These are phyloP conservation scores for Dryobotodes eremita DNA, from an alignment of 2,888 invertebrate species.

Conservation along the genomic window DNA sequence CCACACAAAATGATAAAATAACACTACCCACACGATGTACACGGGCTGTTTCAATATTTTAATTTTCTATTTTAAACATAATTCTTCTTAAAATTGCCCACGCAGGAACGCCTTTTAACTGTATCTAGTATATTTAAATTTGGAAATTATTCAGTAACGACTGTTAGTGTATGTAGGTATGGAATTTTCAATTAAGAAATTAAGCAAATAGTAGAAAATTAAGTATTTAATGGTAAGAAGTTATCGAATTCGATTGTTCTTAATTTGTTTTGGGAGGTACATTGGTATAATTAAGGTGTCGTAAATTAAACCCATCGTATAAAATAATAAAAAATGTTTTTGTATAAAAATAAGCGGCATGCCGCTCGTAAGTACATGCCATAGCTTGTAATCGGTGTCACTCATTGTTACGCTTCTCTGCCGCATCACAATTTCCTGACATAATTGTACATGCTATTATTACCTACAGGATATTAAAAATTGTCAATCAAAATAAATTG, in stretches of 20 bases:
- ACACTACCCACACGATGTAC: conserved; percentile 36
- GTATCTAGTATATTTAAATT: conserved; percentile 1
- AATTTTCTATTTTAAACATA: conserved; percentile 33
- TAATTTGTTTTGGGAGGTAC: neutral
- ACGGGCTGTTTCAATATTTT: conserved; percentile 38
- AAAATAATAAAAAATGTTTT: conserved; percentile 20
- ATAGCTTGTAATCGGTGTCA: conserved; percentile 32
- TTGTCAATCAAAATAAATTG: conserved; percentile 7
- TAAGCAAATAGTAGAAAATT: too few species aligned
- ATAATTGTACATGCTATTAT: conserved; percentile 1
- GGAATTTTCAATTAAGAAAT: neutral
- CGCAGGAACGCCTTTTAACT: neutral
- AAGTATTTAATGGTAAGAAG: neutral
- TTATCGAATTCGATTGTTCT: neutral
- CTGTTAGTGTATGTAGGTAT: neutral
- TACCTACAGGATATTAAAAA: conserved; percentile 3
- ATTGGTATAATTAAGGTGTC: neutral
- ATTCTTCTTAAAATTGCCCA: conserved; percentile 19
- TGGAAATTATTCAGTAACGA: neutral
- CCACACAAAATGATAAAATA: conserved; percentile 73
- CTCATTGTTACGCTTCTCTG: conserved; percentile 31
- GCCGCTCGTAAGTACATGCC: neutral
- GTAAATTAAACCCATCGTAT: neutral
- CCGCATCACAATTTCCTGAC: conserved; percentile 2
- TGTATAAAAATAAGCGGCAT: neutral